These are phyloP conservation scores for Cyanoramphus novaezelandiae DNA, from an alignment of 2,113 vertebrate species.

Conservation along the genomic window DNA sequence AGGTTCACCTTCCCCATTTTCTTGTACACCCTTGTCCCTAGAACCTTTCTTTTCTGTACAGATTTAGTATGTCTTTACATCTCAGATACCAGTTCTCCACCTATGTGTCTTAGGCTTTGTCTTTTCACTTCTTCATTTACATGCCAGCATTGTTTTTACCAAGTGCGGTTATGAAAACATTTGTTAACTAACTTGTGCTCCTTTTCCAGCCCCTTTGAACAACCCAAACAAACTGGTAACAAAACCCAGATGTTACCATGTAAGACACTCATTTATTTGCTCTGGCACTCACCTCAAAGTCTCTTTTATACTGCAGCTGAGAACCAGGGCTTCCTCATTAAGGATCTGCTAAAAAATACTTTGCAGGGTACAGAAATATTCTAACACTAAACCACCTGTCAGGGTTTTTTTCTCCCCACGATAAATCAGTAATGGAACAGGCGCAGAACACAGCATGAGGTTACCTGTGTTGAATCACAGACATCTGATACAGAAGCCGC, in stretches of 20 bases:
- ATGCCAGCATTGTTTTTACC: background rate
- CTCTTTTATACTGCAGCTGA: background rate
- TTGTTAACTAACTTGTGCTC: background rate
- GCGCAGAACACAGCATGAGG: background rate
- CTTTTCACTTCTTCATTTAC: background rate
- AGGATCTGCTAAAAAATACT: conserved; percentile 1
- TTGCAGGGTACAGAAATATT: background rate
- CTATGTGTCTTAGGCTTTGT: background rate
- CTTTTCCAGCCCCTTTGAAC: background rate
- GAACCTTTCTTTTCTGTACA: background rate
- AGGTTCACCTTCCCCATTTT: background rate
- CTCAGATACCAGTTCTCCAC: background rate
- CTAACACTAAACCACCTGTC: background rate
- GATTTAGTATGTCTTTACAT: background rate
- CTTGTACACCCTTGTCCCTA: background rate
- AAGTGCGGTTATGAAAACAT: background rate
- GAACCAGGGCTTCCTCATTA: background rate
- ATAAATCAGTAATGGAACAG: background rate
- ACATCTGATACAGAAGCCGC: background rate
- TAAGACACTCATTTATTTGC: background rate
- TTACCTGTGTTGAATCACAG: conserved; percentile 13
- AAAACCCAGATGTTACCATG: background rate
- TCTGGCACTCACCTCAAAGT: background rate
- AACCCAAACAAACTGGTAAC: background rate
- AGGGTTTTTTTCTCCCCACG: background rate